Conservation (phyloP, 2,797 vertebrate genomes). For the Pelochelys cantorii region DNA sequence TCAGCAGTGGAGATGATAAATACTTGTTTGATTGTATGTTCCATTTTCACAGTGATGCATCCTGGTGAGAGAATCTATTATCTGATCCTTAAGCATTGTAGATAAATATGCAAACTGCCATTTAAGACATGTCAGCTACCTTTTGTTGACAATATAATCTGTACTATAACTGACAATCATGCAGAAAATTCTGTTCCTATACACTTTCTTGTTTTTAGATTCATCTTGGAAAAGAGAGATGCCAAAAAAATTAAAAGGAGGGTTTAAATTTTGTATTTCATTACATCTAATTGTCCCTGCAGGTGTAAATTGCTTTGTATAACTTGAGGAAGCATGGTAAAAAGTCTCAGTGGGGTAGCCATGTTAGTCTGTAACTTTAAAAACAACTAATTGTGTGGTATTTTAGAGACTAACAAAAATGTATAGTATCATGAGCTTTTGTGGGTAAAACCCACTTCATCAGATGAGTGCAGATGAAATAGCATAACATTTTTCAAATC, state of each 20-base stretch:
- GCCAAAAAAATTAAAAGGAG: not conserved
- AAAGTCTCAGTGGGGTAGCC: too few relatives aligned
- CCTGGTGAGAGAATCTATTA: constrained; percentile 40
- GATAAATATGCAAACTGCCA: constrained; percentile 63
- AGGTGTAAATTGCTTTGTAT: constrained; percentile 2
- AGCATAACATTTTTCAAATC: not conserved
- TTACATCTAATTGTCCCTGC: constrained; percentile 13
- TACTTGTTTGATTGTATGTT: constrained; percentile 41
- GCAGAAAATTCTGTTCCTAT: not conserved
- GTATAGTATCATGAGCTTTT: too few relatives aligned
- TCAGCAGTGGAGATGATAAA: constrained; percentile 86
- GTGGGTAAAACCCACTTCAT: too few relatives aligned
- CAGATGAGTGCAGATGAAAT: too few relatives aligned
- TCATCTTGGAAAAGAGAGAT: constrained; percentile 20
- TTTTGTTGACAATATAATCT: constrained; percentile 61
- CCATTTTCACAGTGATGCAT: constrained; percentile 38
- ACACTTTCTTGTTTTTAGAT: constrained; percentile 36
- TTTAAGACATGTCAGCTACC: constrained; percentile 28
- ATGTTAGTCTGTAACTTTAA: too few relatives aligned
- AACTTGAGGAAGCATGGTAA: not conserved
- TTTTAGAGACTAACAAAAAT: too few relatives aligned
- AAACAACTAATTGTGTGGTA: too few relatives aligned
- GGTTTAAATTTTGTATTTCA: not conserved
- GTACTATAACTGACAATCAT: constrained; percentile 60
- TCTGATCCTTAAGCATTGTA: not conserved